Conservation (phyloP, 2,113 vertebrate species). For the Nibea albiflora region DNA sequence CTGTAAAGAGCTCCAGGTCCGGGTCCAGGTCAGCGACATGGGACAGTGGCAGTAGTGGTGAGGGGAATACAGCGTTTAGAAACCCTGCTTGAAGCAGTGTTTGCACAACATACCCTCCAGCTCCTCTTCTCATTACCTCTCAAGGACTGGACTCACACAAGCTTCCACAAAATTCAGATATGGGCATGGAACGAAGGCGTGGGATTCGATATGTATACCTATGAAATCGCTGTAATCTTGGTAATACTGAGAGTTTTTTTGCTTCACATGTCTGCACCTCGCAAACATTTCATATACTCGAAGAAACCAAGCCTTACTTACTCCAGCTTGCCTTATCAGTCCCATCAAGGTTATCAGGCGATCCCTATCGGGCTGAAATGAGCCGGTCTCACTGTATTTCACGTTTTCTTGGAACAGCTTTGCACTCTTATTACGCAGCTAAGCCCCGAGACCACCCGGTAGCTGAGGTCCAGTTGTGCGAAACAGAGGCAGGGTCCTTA, state of each 20-base stretch:
- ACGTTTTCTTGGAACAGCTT: slow-evolving; percentile 78
- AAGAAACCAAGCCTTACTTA: slow-evolving; percentile 23
- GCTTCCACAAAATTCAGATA: slow-evolving; percentile 67
- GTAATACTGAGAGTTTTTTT: slow-evolving; percentile 11
- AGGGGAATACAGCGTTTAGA: slow-evolving; percentile 14
- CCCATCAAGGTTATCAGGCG: slow-evolving; percentile 64
- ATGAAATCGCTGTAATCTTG: slow-evolving; percentile 43
- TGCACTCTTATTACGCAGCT: slow-evolving; percentile 67
- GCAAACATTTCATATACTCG: slow-evolving; percentile 22
- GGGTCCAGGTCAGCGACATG: slow-evolving; percentile 49
- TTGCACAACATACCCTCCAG: slow-evolving; percentile 2
- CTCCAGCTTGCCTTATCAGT: slow-evolving; percentile 57
- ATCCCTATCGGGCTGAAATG: slow-evolving; percentile 77
- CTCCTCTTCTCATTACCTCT: slow-evolving; percentile 17
- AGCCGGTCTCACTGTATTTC: slow-evolving; percentile 75
- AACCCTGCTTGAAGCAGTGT: slow-evolving; percentile 65
- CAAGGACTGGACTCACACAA: slow-evolving; percentile 65
- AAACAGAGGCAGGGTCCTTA: slow-evolving; percentile 64
- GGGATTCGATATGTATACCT: slow-evolving; percentile 26
- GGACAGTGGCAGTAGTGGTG: slow-evolving; percentile 27
- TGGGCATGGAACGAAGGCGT: slow-evolving; percentile 24
- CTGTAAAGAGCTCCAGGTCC: slow-evolving; percentile 41
- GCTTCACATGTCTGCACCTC: slow-evolving; percentile 4
- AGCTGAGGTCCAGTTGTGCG: slow-evolving; percentile 65
- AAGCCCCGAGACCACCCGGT: slow-evolving; percentile 82